phyloP scores from a whole-genome alignment of 2,888 invertebrate genomes.

The Phaedon cochleariae region DNA sequence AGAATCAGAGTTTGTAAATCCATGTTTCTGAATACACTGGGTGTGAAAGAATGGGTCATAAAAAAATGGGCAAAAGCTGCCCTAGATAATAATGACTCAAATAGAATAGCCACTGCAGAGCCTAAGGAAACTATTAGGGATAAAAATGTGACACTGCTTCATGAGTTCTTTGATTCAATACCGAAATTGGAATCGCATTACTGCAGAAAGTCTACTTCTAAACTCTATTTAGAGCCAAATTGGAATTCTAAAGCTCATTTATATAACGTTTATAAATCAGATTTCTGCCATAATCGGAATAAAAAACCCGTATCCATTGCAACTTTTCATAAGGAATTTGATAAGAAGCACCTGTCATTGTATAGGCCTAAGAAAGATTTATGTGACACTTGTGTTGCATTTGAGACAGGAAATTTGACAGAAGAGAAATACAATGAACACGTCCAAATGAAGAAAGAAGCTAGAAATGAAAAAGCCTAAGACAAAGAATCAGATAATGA shows the following conservation, averaged over 20 bases:
- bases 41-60: conserved; percentile 2
- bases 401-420: conserved; percentile 27
- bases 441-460: conserved; percentile 20
- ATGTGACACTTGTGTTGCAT: conserved; percentile 34
- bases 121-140: not conserved
- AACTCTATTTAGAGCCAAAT: too few relatives aligned
- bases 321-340: conserved; percentile 20
- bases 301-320: conserved; percentile 16
- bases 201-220: too few relatives aligned
- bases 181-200: too few relatives aligned
- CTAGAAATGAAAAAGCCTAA: conserved; percentile 23
- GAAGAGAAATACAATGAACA: conserved; percentile 27
- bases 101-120: not conserved
- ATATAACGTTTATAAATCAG: not conserved
- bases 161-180: not conserved
- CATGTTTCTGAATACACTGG: conserved; percentile 15
- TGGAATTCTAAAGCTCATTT: conserved; percentile 16
- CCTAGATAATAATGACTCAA: not conserved
- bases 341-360: conserved; percentile 18
- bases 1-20: conserved; percentile 17
- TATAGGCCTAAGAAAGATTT: conserved; percentile 31
- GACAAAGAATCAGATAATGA: conserved; percentile 20
- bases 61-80: conserved; percentile 7
- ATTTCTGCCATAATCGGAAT: not conserved
- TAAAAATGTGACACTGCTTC: not conserved